These are phyloP conservation scores for Sebastes glaucus DNA, from an alignment of 2,797 vertebrate genomes.

Conservation along the genomic window DNA sequence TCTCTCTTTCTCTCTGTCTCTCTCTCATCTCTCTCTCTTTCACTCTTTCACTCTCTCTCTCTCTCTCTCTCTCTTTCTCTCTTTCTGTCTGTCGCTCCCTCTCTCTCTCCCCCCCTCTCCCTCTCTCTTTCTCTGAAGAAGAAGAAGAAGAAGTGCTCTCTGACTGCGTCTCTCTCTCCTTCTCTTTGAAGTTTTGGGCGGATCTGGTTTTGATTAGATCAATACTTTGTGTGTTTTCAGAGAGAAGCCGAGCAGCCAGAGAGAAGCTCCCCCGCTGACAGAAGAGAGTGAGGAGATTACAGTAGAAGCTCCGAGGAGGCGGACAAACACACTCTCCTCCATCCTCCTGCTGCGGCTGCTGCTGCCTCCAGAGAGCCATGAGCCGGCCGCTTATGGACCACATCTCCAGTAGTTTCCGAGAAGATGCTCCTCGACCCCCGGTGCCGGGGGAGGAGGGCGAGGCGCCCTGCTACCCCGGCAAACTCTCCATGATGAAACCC, in stretches of 20 bases:
- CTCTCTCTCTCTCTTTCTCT: neutral
- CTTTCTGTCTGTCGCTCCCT: neutral
- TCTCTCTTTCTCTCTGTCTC: neutral
- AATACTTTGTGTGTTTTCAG: constrained; percentile 91
- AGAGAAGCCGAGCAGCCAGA: constrained; percentile 85
- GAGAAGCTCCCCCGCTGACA: constrained; percentile 93
- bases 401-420: constrained; percentile 92
- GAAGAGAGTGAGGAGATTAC: constrained; percentile 88
- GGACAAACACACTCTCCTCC: constrained; percentile 64
- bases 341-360: constrained; percentile 50
- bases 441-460: constrained; percentile 98
- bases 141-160: constrained; percentile 54
- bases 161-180: constrained; percentile 79
- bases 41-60: constrained; percentile 20
- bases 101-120: constrained; percentile 13
- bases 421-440: constrained; percentile 96
- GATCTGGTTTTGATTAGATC: constrained; percentile 97
- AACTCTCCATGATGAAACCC: constrained; percentile 82
- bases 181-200: constrained; percentile 92
- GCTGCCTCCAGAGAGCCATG: constrained; percentile 83
- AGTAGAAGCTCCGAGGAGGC: constrained; percentile 80
- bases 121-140: neutral
- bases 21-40: neutral
- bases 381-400: constrained; percentile 90
- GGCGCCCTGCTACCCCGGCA: constrained; percentile 84